phyloP scores from a whole-genome alignment of 2,888 invertebrate species.

The Incurvaria masculella region DNA sequence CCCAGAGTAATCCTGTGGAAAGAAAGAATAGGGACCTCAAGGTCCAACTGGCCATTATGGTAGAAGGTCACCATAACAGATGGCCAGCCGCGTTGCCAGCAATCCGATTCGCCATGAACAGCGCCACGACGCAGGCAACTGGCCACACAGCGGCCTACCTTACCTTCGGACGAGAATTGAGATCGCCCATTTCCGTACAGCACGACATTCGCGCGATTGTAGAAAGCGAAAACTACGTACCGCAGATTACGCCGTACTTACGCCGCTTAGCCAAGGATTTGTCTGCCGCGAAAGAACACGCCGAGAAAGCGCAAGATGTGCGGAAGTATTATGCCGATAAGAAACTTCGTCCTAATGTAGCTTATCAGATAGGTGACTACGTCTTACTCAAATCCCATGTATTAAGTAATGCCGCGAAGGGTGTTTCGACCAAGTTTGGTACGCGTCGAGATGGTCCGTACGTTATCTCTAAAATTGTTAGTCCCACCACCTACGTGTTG shows the following conservation, averaged over 20 bases:
- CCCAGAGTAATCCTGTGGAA: slow-evolving; percentile 22
- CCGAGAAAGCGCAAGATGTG: background rate
- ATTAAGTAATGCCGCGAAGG: background rate
- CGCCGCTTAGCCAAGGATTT: background rate
- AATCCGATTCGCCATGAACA: slow-evolving; percentile 14
- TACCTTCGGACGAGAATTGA: slow-evolving; percentile 14
- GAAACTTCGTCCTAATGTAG: background rate
- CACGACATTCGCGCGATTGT: background rate
- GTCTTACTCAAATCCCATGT: background rate
- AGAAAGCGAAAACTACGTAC: background rate
- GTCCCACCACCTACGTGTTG: no score
- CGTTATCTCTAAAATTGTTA: no score
- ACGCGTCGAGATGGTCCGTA: no score
- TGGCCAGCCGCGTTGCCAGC: slow-evolving; percentile 11
- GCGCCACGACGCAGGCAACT: slow-evolving; percentile 2
- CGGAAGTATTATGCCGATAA: background rate
- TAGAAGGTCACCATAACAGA: slow-evolving; percentile 5
- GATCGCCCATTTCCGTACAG: slow-evolving; percentile 5
- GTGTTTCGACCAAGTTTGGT: no score
- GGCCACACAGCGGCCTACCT: slow-evolving; percentile 12
- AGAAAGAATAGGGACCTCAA: slow-evolving; percentile 19
- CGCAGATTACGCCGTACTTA: background rate
- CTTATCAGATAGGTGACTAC: background rate
- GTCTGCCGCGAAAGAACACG: background rate
- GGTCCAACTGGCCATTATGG: slow-evolving; percentile 13